Conservation (phyloP, 2,797 vertebrate species). For the Brachyrhaphis roseni region DNA sequence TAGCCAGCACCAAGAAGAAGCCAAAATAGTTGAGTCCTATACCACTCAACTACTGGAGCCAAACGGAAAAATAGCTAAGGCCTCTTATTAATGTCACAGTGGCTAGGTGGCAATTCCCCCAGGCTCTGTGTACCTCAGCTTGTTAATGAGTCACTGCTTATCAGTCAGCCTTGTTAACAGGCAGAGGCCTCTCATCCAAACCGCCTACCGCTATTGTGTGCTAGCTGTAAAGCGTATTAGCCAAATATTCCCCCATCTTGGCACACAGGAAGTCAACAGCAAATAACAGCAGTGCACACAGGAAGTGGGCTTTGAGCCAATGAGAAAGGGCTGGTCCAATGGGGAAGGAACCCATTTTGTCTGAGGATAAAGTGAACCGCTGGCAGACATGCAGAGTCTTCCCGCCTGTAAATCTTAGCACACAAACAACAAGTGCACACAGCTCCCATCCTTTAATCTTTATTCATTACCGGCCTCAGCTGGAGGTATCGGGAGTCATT, state of each 20-base stretch:
- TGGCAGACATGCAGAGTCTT: slow-evolving; percentile 53
- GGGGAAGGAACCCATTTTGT: slow-evolving; percentile 58
- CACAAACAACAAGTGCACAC: slow-evolving; percentile 59
- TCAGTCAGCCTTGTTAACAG: slow-evolving; percentile 80
- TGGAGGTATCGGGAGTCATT: slow-evolving; percentile 61
- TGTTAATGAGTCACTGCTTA: slow-evolving; percentile 81
- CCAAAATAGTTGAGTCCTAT: slow-evolving; percentile 53
- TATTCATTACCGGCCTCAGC: slow-evolving; percentile 72
- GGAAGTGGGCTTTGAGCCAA: slow-evolving; percentile 67
- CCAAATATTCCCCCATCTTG: slow-evolving; percentile 64
- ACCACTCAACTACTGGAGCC: slow-evolving; percentile 61
- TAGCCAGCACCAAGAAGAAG: slow-evolving; percentile 55
- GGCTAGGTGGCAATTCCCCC: slow-evolving; percentile 74
- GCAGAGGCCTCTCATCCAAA: slow-evolving; percentile 69
- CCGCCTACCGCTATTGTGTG: slow-evolving; percentile 70
- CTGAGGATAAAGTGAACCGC: slow-evolving; percentile 55
- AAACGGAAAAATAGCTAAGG: slow-evolving; percentile 75
- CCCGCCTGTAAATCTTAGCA: slow-evolving; percentile 68
- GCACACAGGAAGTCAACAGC: slow-evolving; percentile 72
- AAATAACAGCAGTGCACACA: slow-evolving; percentile 70
- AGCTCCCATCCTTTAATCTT: slow-evolving; percentile 67
- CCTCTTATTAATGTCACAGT: slow-evolving; percentile 79
- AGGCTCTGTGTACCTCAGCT: slow-evolving; percentile 72
- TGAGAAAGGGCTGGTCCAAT: slow-evolving; percentile 52
- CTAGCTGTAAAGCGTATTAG: slow-evolving; percentile 59